Conservation (phyloP, 1,140 invertebrate genomes). For the Orussus abietinus region DNA sequence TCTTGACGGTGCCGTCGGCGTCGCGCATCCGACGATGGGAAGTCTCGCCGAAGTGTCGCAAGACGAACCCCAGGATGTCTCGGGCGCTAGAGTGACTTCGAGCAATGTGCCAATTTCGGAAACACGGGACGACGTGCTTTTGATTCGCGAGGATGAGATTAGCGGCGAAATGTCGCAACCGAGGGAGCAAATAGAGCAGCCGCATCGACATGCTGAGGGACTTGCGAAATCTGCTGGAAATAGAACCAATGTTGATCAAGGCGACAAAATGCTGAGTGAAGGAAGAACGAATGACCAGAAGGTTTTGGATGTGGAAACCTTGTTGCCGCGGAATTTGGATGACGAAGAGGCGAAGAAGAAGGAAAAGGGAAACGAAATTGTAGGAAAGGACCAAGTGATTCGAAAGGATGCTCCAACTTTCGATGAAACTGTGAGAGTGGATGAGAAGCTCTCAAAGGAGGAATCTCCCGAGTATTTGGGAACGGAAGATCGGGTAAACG, state of each 20-base stretch:
- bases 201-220: slow-evolving; percentile 7
- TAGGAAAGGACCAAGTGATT: neutral
- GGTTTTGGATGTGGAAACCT: neutral
- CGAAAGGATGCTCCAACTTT: no score
- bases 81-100: slow-evolving; percentile 9
- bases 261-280: neutral
- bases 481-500: no score
- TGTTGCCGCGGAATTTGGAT: no score
- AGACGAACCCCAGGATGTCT: no score
- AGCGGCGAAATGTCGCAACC: slow-evolving; percentile 22
- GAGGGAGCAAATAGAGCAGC: slow-evolving; percentile 20
- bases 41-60: no score
- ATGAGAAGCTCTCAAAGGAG: no score
- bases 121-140: slow-evolving; percentile 13
- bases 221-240: slow-evolving; percentile 7
- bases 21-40: no score
- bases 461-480: no score
- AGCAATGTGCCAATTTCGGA: slow-evolving; percentile 21
- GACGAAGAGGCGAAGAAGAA: neutral
- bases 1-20: no score
- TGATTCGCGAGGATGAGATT: slow-evolving; percentile 26
- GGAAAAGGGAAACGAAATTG: neutral
- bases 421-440: no score
- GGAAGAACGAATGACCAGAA: neutral
- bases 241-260: neutral